phyloP scores from a whole-genome alignment of 2,797 vertebrate species.

The Phylloscopus collybita region DNA sequence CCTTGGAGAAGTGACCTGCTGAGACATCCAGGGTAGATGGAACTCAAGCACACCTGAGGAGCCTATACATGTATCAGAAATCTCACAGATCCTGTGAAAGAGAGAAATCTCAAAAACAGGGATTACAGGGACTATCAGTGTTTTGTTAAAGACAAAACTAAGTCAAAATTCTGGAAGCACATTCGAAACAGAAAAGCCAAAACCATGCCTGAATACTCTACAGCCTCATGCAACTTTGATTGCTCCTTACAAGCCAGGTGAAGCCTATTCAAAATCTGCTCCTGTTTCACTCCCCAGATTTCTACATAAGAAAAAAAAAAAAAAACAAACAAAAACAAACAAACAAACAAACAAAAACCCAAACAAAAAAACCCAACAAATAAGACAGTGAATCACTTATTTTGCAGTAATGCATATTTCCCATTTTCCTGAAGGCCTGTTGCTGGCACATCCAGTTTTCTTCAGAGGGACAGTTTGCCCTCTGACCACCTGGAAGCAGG shows the following conservation, averaged over 20 bases:
- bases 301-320: not conserved
- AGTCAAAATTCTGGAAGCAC: not conserved
- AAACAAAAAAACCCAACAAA: no score
- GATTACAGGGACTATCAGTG: not conserved
- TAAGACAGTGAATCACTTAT: not conserved
- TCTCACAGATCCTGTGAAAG: not conserved
- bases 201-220: not conserved
- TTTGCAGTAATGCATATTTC: not conserved
- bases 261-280: not conserved
- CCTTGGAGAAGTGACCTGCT: not conserved
- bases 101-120: not conserved
- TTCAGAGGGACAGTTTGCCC: not conserved
- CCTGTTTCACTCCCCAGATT: not conserved
- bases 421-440: not conserved
- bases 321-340: no score
- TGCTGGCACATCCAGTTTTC: not conserved
- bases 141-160: not conserved
- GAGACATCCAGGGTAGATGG: not conserved
- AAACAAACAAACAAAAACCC: no score
- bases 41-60: not conserved
- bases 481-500: not conserved
- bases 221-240: not conserved
- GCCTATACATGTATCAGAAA: not conserved
- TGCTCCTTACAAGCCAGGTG: not conserved
- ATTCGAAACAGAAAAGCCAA: not conserved